Base-by-base conservation (phyloP, 2,888 invertebrate species). In the Caenorhabditis macrosperma region DNA sequence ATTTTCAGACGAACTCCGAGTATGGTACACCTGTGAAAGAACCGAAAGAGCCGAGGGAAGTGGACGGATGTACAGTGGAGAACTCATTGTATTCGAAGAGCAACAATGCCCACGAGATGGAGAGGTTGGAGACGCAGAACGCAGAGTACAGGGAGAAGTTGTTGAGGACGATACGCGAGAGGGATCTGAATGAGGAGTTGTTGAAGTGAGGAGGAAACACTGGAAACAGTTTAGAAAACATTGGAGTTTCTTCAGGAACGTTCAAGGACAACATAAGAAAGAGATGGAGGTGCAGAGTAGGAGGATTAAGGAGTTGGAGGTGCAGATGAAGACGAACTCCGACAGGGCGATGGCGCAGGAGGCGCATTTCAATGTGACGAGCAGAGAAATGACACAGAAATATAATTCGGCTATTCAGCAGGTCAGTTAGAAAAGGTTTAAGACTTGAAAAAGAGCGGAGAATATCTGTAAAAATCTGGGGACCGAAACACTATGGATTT, bases 41-140 rank as follows among this genome's bases (percentile, higher is more conserved):
- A 17, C 15, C 33, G 17, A n/a, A 28, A 15, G 55, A 67, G 24
- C n/a, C 52, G 5, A 12, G 1, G 2, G 48, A 50, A 20, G 48
- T 20, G 7, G 52, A 52, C 28, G n/a, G 22, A 10, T 55, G 61
- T 26, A 50, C 76, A 1, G 22, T 78, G 6, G 78, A 78, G 38
- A 78, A 78, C 35, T 93, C 93, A 93, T 33, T 86, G 17, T 81
- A 81, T 30, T 80, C 82, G 35, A 85, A 82, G 41, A 83, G 78
- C 48, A 78, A 69, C n/a, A n/a, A n/a, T n/a, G n/a, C n/a, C n/a
- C n/a, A n/a, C 46, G 54, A 86, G 57, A 67, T 86, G 10, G 84
- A 82, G 48, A 77, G 82, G 80, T 83, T 85, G 28, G 86, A 87
- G 67, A 55, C 84, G 33, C 85, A 87, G 67, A 86, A 85, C 48